These are phyloP conservation scores for Phalacrocorax carbo DNA, from an alignment of 2,113 vertebrate genomes.

Conservation along the genomic window DNA sequence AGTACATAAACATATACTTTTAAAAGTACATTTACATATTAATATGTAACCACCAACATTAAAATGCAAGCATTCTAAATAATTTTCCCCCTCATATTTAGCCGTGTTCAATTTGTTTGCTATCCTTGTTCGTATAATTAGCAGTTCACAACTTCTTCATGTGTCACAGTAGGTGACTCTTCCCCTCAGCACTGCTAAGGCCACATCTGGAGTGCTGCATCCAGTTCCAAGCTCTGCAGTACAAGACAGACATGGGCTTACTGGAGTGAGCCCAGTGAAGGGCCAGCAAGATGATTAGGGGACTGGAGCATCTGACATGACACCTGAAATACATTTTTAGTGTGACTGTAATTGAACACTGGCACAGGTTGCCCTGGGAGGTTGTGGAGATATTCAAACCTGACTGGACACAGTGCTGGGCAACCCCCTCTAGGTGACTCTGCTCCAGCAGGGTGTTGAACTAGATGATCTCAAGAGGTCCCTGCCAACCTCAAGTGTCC, in stretches of 20 bases:
- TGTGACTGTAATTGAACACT: too few relatives aligned
- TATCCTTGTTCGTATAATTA: neutral
- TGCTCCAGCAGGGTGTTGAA: neutral
- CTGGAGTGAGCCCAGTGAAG: neutral
- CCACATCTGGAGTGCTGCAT: neutral
- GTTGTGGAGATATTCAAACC: fast-evolving
- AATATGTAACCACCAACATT: too few relatives aligned
- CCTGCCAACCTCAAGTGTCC: fast-evolving
- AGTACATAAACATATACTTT: neutral
- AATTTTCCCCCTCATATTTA: fast-evolving
- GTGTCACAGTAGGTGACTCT: neutral
- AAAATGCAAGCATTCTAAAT: neutral
- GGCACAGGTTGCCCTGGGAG: neutral
- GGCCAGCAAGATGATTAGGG: too few relatives aligned
- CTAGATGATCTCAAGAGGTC: neutral
- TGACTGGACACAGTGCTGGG: neutral
- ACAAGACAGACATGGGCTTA: neutral
- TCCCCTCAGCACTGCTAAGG: neutral
- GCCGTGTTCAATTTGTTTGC: neutral
- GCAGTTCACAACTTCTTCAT: fast-evolving
- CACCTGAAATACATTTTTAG: neutral
- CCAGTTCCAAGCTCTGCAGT: neutral
- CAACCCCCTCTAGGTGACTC: neutral
- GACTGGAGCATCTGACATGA: neutral
- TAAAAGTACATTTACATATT: neutral